phyloP scores from a whole-genome alignment of 1,140 invertebrate species.

The Globodera ellingtonae region DNA sequence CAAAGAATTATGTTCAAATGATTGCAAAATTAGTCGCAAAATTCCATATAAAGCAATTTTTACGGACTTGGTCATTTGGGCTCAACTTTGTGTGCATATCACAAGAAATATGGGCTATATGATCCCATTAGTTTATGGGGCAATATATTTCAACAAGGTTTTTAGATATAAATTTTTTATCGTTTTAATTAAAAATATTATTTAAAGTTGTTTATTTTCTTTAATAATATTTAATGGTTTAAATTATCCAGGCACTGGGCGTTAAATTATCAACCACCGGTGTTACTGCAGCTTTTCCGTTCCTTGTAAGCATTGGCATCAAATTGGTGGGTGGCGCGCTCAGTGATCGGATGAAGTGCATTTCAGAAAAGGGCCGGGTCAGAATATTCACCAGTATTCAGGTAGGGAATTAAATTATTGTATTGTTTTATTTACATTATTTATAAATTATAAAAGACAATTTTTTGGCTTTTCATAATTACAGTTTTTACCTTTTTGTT shows the following conservation, averaged over 20 bases:
- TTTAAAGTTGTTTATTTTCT: neutral
- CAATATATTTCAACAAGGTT: neutral
- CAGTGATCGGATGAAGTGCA: constrained; percentile 8
- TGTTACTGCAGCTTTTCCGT: neutral
- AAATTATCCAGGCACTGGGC: neutral
- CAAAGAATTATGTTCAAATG: neutral
- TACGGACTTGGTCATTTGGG: neutral
- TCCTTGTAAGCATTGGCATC: constrained; percentile 6
- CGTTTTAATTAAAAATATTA: no score
- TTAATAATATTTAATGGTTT: neutral
- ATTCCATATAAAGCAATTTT: neutral
- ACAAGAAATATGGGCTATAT: constrained; percentile 3
- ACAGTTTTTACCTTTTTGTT: no score
- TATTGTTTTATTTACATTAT: neutral
- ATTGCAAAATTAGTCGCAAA: neutral
- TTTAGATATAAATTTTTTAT: neutral
- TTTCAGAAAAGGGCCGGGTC: neutral
- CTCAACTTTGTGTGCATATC: neutral
- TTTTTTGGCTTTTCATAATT: no score
- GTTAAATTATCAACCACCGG: neutral
- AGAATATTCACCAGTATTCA: constrained; percentile 10
- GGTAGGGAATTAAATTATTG: neutral
- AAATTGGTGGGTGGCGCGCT: constrained; percentile 5
- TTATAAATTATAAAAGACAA: no score
- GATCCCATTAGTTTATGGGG: neutral